A percentile compares a stretch with the other conserved stretches of the same genome.
phyloP scores from a whole-genome alignment of 2,888 invertebrate species.

The Orthosia incerta region DNA sequence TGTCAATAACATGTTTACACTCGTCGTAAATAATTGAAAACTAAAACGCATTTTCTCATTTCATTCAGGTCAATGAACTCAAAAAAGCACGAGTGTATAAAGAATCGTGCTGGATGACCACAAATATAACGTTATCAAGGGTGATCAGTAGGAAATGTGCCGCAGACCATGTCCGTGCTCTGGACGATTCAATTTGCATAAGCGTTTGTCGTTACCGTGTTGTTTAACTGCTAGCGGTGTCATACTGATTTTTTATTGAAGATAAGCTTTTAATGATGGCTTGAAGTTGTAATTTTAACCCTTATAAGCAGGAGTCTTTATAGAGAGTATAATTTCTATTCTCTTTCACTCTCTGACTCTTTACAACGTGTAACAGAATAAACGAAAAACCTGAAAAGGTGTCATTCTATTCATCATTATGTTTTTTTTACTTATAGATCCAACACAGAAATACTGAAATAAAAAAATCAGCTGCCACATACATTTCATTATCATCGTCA shows the following conservation, averaged over 20 bases:
- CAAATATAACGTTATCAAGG: constrained; percentile 80
- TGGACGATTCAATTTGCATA: constrained; percentile 83
- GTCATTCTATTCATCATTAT: too few species aligned
- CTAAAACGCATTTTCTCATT: not conserved
- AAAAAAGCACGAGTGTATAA: constrained; percentile 30
- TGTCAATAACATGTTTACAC: too few species aligned
- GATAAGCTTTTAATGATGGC: constrained; percentile 11
- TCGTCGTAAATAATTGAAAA: not conserved
- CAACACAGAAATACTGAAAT: too few species aligned
- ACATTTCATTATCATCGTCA: too few species aligned
- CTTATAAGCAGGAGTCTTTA: not conserved
- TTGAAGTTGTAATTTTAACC: not conserved
- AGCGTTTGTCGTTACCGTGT: constrained; percentile 76
- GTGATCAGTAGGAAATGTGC: constrained; percentile 73
- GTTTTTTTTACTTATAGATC: too few species aligned
- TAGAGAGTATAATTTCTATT: not conserved
- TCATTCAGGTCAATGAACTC: not conserved
- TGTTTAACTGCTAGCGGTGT: constrained; percentile 49
- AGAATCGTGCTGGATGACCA: constrained; percentile 71
- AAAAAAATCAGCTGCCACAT: too few species aligned
- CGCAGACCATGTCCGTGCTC: constrained; percentile 68
- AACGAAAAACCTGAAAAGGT: too few species aligned
- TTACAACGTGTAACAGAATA: too few species aligned
- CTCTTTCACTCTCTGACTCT: not conserved
- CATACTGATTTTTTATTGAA: constrained; percentile 25